Base-by-base conservation (phyloP, 2,888 invertebrate species). In the Eilema caniola region DNA sequence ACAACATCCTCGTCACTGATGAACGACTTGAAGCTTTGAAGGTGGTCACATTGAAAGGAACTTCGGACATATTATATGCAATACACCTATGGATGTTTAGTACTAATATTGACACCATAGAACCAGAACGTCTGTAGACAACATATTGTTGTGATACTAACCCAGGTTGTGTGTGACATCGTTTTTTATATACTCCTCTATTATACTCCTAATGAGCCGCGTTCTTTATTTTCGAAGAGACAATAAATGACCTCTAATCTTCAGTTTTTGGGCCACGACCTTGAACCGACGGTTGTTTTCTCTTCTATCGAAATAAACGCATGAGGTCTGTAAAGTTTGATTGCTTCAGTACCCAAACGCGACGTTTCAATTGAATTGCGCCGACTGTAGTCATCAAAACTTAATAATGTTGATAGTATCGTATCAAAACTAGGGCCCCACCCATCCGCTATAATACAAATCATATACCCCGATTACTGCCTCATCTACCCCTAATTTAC, bases 271-370 rank as follows among this genome's bases (percentile, higher is more conserved):
- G 53, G 53, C n/a, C 53, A n/a, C 8, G 53, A 2, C 53, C 53
- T 53, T 53, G 53, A 53, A 53, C 20, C n/a, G 10, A n/a, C 53
- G 1, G 53, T 53, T 10, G n/a, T 53, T 53, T n/a, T 53, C 53
- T 53, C 53, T 53, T 53, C 53, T n/a, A 53, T 53, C n/a, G n/a
- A n/a, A 53, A 53, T 53, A 20, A 53, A n/a, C n/a, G 53, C 53
- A 47, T 41, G 16, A 47, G 53, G 8, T 53, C n/a, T 53, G 47
- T 20, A n/a, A 53, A 53, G n/a, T 53, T 53, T 10, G 53, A 20
- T 47, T 20, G 5, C 20, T 41, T 41, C 41, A 41, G 4, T 16
- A 4, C 16, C 41, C 41, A 16, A 41, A 41, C 41, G 16, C 16
- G 41, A 16, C 3, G 41, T 1, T 41, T 41, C 41, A 16, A 20